Percentiles rank a stretch among this genome's conserved stretches.
These are phyloP conservation scores for Machimus atricapillus DNA, from an alignment of 2,888 invertebrate species.

Conservation along the genomic window DNA sequence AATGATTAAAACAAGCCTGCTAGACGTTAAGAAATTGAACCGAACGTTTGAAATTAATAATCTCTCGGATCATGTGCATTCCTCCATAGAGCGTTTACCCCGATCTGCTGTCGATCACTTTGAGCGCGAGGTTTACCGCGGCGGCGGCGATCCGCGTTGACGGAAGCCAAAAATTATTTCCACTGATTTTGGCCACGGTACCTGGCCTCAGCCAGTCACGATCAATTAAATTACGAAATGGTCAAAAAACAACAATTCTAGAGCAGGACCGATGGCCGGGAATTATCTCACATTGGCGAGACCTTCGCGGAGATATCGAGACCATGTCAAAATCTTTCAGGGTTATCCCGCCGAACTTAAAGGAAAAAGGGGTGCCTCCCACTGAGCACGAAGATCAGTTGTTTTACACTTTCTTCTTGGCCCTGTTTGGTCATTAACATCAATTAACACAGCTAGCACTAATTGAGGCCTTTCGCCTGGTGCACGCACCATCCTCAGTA, in stretches of 20 bases:
- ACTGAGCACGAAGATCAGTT: constrained; percentile 1
- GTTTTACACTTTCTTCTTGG: constrained; percentile 5
- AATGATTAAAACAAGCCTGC: constrained; percentile 20
- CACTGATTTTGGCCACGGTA: constrained; percentile 10
- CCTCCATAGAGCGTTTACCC: neutral
- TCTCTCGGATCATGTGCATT: constrained; percentile 10
- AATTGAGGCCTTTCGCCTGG: constrained; percentile 9
- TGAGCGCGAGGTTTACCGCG: neutral
- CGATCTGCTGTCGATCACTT: neutral
- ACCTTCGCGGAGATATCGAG: neutral
- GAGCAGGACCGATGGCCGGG: neutral
- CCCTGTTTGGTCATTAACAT: neutral
- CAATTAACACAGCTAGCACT: constrained; percentile 16
- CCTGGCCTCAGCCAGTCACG: constrained; percentile 9
- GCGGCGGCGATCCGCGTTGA: neutral
- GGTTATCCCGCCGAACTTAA: neutral
- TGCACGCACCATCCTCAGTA: neutral
- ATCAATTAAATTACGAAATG: constrained; percentile 3
- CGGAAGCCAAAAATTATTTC: constrained; percentile 22
- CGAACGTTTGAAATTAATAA: constrained; percentile 16
- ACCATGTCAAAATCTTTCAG: neutral
- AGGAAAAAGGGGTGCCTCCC: constrained; percentile 2
- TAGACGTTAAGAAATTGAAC: neutral
- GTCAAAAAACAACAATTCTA: constrained; percentile 1
- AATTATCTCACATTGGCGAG: neutral